Conservation (phyloP, 2,888 invertebrate genomes). For the Drosophila conformis region DNA sequence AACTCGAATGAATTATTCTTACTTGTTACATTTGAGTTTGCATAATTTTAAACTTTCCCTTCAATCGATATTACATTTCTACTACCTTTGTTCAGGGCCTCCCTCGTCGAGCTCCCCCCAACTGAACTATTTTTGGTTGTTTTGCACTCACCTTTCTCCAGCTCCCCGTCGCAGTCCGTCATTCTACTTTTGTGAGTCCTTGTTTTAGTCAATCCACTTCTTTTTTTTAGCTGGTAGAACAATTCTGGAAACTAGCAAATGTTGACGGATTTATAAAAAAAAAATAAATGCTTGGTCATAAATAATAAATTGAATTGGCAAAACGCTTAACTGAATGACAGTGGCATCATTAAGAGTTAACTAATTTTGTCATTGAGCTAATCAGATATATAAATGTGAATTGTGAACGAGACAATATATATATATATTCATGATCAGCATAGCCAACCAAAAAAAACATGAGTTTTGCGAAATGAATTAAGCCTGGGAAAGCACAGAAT, state of each 20-base stretch:
- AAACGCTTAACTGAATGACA: neutral
- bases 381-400: no score
- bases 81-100: no score
- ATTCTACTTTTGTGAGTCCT: slow-evolving; percentile 12
- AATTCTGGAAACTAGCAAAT: neutral
- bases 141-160: slow-evolving; percentile 44
- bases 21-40: neutral
- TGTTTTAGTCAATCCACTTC: neutral
- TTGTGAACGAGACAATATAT: no score
- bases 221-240: neutral
- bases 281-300: slow-evolving; percentile 13
- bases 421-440: no score
- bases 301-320: slow-evolving; percentile 4
- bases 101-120: no score
- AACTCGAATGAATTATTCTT: no score
- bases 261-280: neutral
- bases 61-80: neutral
- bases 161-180: slow-evolving; percentile 40
- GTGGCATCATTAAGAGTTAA: slow-evolving; percentile 1
- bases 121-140: neutral
- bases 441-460: neutral
- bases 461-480: neutral
- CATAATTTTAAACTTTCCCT: neutral
- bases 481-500: no score
- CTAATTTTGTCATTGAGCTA: neutral